Conservation (phyloP, 2,797 vertebrate species). For the Syngnathus rostellatus region DNA sequence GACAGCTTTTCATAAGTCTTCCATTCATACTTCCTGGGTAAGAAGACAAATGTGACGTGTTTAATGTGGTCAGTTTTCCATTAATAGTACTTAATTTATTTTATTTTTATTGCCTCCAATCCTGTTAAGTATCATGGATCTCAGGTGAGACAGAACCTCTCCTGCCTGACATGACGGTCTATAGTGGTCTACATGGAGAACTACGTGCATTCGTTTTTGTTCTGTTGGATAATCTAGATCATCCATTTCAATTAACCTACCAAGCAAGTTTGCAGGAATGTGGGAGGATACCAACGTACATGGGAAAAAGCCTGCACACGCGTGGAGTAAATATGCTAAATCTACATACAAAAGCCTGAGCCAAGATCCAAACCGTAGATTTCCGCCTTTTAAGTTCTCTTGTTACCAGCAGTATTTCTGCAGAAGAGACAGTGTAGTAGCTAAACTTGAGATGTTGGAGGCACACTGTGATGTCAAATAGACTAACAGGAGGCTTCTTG, state of each 20-base stretch:
- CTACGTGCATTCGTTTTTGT: neutral
- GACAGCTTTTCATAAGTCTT: neutral
- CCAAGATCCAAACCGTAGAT: neutral
- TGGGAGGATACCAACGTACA: neutral
- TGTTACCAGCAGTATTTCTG: neutral
- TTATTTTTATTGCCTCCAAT: too few species aligned
- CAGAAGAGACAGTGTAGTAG: neutral
- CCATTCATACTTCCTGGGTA: neutral
- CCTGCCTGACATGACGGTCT: neutral
- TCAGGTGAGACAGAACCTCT: neutral
- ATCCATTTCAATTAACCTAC: neutral
- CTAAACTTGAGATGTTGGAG: neutral
- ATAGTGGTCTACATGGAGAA: neutral
- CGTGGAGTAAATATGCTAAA: neutral
- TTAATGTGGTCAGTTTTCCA: neutral
- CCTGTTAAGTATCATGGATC: neutral
- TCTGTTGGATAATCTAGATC: neutral
- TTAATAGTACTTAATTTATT: neutral
- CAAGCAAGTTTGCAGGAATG: neutral
- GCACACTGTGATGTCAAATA: slow-evolving; percentile 7
- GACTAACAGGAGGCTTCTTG: slow-evolving; percentile 21
- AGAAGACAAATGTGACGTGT: neutral
- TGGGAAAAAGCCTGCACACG: neutral
- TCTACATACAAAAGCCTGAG: neutral
- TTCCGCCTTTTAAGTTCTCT: neutral